Conservation (phyloP, 2,888 invertebrate genomes). For the Amphipyra tragopoginis region DNA sequence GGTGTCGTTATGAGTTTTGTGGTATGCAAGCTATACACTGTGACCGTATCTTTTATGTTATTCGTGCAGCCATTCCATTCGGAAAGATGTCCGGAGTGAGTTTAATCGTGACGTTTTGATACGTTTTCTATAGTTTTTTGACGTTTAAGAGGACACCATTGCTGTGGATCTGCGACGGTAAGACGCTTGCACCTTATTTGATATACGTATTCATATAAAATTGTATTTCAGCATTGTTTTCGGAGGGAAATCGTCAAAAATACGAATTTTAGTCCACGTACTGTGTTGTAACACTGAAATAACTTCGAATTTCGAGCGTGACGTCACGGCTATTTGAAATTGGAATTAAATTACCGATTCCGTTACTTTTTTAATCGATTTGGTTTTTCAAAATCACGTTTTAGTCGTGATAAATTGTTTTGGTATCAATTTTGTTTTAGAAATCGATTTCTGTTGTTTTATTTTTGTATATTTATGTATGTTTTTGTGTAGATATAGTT, state of each 20-base stretch:
- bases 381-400: conserved; percentile 5
- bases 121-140: conserved; percentile 79
- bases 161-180: conserved; percentile 72
- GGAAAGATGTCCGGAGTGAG: conserved; percentile 83
- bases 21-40: conserved; percentile 73
- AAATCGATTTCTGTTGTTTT: conserved; percentile 20
- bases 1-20: conserved; percentile 65
- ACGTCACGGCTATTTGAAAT: conserved; percentile 63
- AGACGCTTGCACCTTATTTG: conserved; percentile 62
- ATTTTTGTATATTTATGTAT: conserved; percentile 23
- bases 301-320: conserved; percentile 66
- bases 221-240: conserved; percentile 37
- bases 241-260: conserved; percentile 42
- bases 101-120: conserved; percentile 81
- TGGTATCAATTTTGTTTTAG: conserved; percentile 1
- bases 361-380: conserved; percentile 45
- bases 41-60: conserved; percentile 80
- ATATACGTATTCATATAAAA: conserved; percentile 31
- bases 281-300: conserved; percentile 67
- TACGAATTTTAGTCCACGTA: conserved; percentile 52
- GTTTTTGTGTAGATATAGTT: conserved; percentile 25
- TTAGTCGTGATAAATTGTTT: conserved; percentile 18
- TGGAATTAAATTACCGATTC: conserved; percentile 46
- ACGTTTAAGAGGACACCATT: conserved; percentile 74
- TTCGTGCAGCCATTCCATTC: conserved; percentile 85